Base-by-base conservation (phyloP, 1,140 invertebrate species). In the Procambarus virginalis region DNA sequence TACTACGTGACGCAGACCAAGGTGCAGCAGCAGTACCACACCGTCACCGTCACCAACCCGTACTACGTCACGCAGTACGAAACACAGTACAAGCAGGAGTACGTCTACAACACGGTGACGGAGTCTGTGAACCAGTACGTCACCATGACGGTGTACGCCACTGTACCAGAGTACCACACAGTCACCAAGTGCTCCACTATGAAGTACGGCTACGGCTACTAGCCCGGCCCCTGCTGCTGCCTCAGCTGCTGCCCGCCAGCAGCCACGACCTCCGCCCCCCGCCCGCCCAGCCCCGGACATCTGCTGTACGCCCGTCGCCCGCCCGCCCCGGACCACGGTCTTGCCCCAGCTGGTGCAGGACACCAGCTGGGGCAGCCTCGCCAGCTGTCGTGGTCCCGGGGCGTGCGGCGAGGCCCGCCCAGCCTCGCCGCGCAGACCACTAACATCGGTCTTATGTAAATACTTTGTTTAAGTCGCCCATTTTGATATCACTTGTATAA, bases 1-100 rank as follows among this genome's bases (percentile, higher is more conserved):
- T 92, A 86, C 85, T 92, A 92, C 75, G 91, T 92, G 5, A 92
- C 91, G 4, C 91, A 92, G 76, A 92, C 91, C 49, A 92, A 92
- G 55, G 91, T 92, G 14, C 91, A 92, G 75, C 89, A 92, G 70
- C 85, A 90, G 68, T 92, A 92, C 85, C 80, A 91, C 81, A 92
- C 91, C 76, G 84, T 91, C 55, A 92, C 91, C 5, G 91, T 92
- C 68, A 91, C 90, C 68, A 92, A 92, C 64, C 91, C 91, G 68
- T 92, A 92, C 82, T 92, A 92, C 76, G 91, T 92, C 45, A 92
- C 91, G 6, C 86, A 92, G 34, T 91, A 91, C 81, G 89, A 84
- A 48, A 92, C 91, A 6, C 75, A 92, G 89, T 82, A 83, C 85
- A 92, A 89, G 58, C 85, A 92, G 60, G 91, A 87, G 70, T 90